These are phyloP conservation scores for Amphiprion percula DNA, from an alignment of 2,113 vertebrate genomes.

Conservation along the genomic window DNA sequence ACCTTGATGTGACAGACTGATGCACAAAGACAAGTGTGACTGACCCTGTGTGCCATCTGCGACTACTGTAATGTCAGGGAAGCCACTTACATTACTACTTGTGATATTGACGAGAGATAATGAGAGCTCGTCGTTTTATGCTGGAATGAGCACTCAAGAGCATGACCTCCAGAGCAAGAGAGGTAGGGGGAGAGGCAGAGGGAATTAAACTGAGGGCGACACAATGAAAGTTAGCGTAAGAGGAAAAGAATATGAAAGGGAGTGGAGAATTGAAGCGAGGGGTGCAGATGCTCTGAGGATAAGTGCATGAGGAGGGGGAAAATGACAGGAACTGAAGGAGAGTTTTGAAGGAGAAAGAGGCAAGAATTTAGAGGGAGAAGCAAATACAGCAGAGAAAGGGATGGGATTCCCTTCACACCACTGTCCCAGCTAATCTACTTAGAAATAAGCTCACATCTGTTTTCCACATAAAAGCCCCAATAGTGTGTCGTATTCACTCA, in stretches of 20 bases:
- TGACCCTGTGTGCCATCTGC: slow-evolving; percentile 54
- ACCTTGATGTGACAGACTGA: slow-evolving; percentile 49
- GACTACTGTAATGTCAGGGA: slow-evolving; percentile 61
- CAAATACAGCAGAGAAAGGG: slow-evolving; percentile 32
- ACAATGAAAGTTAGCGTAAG: slow-evolving; percentile 11
- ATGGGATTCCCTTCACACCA: slow-evolving; percentile 72
- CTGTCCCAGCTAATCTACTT: slow-evolving; percentile 77
- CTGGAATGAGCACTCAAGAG: slow-evolving; percentile 64
- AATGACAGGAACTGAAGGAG: slow-evolving; percentile 5
- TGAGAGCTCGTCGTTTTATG: slow-evolving; percentile 69
- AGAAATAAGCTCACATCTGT: slow-evolving; percentile 75
- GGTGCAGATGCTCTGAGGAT: slow-evolving; percentile 12
- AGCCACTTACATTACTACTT: slow-evolving; percentile 47
- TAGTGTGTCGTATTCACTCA: slow-evolving; percentile 59
- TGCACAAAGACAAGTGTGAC: slow-evolving; percentile 57
- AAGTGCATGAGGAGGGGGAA: neutral
- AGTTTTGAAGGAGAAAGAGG: slow-evolving; percentile 52
- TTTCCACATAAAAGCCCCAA: slow-evolving; percentile 63
- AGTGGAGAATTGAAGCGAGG: neutral
- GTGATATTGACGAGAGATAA: slow-evolving; percentile 63
- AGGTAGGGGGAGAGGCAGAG: slow-evolving; percentile 8
- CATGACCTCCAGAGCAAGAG: slow-evolving; percentile 63
- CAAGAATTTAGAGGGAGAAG: slow-evolving; percentile 21
- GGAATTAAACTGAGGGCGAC: slow-evolving; percentile 38
- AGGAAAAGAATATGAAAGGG: slow-evolving; percentile 14